Percentiles rank a stretch among this genome's conserved stretches.
phyloP scores from a whole-genome alignment of 2,888 invertebrate genomes.

The Lysandra coridon region DNA sequence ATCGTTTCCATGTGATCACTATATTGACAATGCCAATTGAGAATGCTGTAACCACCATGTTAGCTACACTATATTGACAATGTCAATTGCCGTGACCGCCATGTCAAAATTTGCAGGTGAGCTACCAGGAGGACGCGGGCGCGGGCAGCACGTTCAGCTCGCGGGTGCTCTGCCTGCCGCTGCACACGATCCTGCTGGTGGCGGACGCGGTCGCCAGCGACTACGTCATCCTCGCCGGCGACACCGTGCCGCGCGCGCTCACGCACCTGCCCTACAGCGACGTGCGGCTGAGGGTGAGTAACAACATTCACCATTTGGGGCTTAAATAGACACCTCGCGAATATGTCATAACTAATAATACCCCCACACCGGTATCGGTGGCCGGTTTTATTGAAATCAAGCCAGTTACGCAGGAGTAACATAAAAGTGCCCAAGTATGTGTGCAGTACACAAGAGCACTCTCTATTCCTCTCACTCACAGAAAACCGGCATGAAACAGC shows the following conservation, averaged over 20 bases:
- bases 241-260: constrained; percentile 67
- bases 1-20: constrained; percentile 76
- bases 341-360: too few species aligned
- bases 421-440: too few species aligned
- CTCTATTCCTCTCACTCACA: too few species aligned
- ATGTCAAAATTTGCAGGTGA: constrained; percentile 70
- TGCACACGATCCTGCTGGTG: constrained; percentile 89
- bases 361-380: too few species aligned
- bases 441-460: too few species aligned
- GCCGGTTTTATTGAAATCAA: too few species aligned
- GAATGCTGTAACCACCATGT: too few species aligned
- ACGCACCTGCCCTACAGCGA: constrained; percentile 77
- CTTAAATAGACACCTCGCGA: too few species aligned
- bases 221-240: constrained; percentile 85
- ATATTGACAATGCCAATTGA: too few species aligned
- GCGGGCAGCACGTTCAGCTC: constrained; percentile 79
- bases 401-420: too few species aligned
- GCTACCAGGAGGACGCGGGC: constrained; percentile 74
- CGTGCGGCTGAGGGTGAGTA: constrained; percentile 49
- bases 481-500: too few species aligned
- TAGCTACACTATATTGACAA: background rate
- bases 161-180: constrained; percentile 91
- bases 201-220: constrained; percentile 84
- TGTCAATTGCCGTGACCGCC: background rate
- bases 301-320: too few species aligned